Base-by-base conservation (phyloP, 37 sponge, comb jelly and placozoan species). In the Geodia barretti region DNA sequence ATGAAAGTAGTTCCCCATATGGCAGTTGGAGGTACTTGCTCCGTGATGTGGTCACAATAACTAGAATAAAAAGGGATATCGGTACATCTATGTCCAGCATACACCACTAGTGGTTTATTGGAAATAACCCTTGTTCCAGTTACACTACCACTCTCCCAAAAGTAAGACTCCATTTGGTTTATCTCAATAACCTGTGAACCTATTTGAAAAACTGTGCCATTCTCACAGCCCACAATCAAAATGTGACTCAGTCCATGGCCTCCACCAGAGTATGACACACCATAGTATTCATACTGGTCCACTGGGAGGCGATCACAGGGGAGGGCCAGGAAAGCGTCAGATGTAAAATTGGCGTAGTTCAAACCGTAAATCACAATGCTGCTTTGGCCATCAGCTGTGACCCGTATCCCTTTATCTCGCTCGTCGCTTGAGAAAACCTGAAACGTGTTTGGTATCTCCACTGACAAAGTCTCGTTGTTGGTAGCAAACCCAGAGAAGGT, bases 1-100 rank as follows among this genome's bases (percentile, higher is more conserved):
- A 90, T 26, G 36, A 85, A 85, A 30, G 5, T 24, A 31, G 17
- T 73, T 36, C 91, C 91, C 86, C 85, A 90, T 54, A 82, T 90
- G 3, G 66, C 76, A 60, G 86, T 84, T 39, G 91, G 91, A 32
- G 86, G 86, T 17, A 90, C 35, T 66, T 84, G 86, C 41, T 90
- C 91, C 40, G 68, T 75, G 5, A 85, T n/a, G n/a, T n/a, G n/a
- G n/a, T n/a, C n/a, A n/a, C n/a, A n/a, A n/a, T n/a, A n/a, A n/a
- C n/a, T n/a, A n/a, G n/a, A n/a, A n/a, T n/a, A n/a, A n/a, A n/a
- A n/a, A n/a, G n/a, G n/a, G n/a, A n/a, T n/a, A n/a, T n/a, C n/a
- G n/a, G n/a, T n/a, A n/a, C n/a, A n/a, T n/a, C n/a, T n/a, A n/a
- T n/a, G n/a, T n/a, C n/a, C n/a, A 39, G 79, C 3, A 20, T 58